These are phyloP conservation scores for Hypothenemus hampei DNA, from an alignment of 1,140 invertebrate genomes.

Conservation along the genomic window DNA sequence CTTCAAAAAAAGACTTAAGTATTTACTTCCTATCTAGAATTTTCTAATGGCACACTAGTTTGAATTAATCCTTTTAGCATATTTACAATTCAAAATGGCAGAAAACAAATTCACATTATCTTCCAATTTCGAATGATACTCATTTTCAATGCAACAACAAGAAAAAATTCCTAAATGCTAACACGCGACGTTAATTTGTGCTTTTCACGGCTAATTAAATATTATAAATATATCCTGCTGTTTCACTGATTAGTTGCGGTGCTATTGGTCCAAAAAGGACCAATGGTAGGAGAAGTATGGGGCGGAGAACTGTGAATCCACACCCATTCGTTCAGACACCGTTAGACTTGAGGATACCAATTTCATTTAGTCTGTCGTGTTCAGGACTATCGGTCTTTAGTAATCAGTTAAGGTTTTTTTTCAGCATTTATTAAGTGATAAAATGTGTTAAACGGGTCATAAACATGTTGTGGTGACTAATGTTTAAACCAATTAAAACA, in stretches of 20 bases:
- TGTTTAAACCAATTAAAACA: not conserved
- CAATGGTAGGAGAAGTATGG: slow-evolving; percentile 27
- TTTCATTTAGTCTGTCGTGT: slow-evolving; percentile 12
- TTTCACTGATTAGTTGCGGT: slow-evolving; percentile 30
- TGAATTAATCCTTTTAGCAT: no score
- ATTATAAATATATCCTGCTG: slow-evolving; percentile 30
- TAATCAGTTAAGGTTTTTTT: no score
- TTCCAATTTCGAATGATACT: no score
- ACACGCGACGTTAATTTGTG: slow-evolving; percentile 28
- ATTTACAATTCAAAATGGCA: no score
- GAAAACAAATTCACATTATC: no score
- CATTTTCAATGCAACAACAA: no score
- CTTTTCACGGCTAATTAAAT: slow-evolving; percentile 36
- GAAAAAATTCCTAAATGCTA: slow-evolving; percentile 8
- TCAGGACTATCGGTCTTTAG: no score
- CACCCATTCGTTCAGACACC: slow-evolving; percentile 17
- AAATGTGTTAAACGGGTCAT: not conserved
- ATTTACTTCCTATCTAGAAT: no score
- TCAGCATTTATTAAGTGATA: not conserved
- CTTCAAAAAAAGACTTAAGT: no score
- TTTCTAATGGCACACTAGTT: no score
- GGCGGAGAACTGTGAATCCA: slow-evolving; percentile 16
- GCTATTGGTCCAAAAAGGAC: slow-evolving; percentile 29
- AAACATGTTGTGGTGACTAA: not conserved
- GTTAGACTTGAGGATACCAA: slow-evolving; percentile 1